Conservation (phyloP, 2,113 vertebrate species). For the Colistium nudipinnis region DNA sequence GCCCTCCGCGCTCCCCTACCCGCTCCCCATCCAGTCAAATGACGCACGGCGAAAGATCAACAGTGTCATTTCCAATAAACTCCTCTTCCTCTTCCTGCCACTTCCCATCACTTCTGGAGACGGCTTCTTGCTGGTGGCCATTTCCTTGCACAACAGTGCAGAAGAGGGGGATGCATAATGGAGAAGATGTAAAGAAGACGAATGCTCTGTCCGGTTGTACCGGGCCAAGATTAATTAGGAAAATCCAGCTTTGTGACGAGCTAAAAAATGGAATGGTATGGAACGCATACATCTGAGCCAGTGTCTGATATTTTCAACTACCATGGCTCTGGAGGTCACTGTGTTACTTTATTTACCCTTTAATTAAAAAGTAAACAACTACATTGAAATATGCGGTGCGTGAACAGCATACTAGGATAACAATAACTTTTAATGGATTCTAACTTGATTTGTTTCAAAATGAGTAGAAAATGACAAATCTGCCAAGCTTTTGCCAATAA, state of each 20-base stretch:
- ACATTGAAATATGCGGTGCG: slow-evolving; percentile 1
- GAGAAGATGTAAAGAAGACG: slow-evolving; percentile 76
- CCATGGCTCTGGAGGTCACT: neutral
- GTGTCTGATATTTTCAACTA: neutral
- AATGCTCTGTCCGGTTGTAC: slow-evolving; percentile 73
- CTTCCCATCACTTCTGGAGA: slow-evolving; percentile 75
- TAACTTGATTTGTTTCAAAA: neutral
- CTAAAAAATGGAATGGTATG: slow-evolving; percentile 38
- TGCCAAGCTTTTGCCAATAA: slow-evolving; percentile 1
- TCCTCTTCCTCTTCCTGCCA: slow-evolving; percentile 75
- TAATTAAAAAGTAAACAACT: neutral
- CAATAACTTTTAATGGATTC: neutral
- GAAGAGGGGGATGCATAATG: slow-evolving; percentile 76
- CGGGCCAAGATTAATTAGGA: slow-evolving; percentile 74
- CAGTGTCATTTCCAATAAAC: slow-evolving; percentile 81
- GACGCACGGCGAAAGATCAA: slow-evolving; percentile 81
- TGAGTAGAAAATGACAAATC: slow-evolving; percentile 12
- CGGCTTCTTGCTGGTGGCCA: slow-evolving; percentile 72
- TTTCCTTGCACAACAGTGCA: slow-evolving; percentile 77
- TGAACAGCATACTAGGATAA: neutral
- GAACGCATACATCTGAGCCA: slow-evolving; percentile 43
- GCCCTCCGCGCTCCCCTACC: slow-evolving; percentile 41
- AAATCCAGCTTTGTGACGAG: slow-evolving; percentile 56
- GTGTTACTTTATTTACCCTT: neutral
- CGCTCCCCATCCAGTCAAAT: slow-evolving; percentile 70